These are phyloP conservation scores for Hemitrygon akajei DNA, from an alignment of 2,797 vertebrate species.

Conservation along the genomic window DNA sequence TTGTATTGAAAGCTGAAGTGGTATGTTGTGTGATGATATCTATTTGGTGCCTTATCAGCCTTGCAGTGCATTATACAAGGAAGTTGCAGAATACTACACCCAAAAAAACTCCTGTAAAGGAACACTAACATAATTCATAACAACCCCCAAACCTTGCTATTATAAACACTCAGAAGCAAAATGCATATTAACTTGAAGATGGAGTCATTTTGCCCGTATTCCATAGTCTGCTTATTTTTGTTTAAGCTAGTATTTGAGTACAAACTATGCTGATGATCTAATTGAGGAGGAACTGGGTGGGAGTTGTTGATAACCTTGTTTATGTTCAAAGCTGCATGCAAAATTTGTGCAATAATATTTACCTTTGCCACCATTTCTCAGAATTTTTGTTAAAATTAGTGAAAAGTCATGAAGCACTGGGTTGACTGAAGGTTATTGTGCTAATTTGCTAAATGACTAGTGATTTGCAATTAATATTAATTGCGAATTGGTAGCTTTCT, in stretches of 20 bases:
- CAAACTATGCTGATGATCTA: neutral
- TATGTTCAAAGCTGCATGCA: neutral
- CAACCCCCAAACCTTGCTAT: no score
- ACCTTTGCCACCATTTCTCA: neutral
- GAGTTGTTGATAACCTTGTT: slow-evolving; percentile 10
- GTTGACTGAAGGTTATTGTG: neutral
- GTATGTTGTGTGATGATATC: neutral
- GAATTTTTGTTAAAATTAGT: neutral
- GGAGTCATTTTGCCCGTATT: neutral
- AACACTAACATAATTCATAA: neutral
- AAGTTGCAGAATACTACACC: neutral
- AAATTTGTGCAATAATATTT: slow-evolving; percentile 4
- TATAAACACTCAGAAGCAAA: neutral
- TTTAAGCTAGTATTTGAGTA: neutral
- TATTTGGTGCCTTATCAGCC: neutral
- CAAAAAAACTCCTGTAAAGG: neutral
- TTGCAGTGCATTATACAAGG: neutral
- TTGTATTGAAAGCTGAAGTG: neutral
- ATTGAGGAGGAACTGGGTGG: slow-evolving; percentile 27
- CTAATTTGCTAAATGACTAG: neutral
- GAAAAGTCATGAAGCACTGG: neutral
- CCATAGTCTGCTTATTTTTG: neutral
- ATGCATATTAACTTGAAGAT: neutral
- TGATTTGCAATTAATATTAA: neutral
- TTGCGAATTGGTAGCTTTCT: neutral